Evolutionary conservation across 2,113 vertebrate species (phyloP).

Genomic region (Scytalopus superciliaris): DNA sequence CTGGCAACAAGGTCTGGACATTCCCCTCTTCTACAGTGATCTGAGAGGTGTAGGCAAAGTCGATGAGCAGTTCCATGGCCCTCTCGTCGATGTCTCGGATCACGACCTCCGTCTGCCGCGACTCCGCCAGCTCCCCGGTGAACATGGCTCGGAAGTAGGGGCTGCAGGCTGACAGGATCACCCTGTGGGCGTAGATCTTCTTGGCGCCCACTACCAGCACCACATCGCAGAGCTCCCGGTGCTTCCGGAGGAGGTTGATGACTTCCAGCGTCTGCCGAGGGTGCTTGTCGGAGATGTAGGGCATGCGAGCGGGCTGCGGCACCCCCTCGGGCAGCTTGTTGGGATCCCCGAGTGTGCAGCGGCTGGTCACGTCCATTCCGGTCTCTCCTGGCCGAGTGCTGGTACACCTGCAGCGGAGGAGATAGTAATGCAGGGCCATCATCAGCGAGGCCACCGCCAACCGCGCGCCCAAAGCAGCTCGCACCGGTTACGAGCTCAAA

Average conservation of each 20-base stretch:
- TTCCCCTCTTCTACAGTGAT: constrained; percentile 98
- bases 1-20: constrained; percentile 94
- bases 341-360: constrained; percentile 97
- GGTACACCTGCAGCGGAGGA: constrained; percentile 81
- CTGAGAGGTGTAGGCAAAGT: constrained; percentile 98
- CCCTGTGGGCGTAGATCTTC: constrained; percentile 97
- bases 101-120: constrained; percentile 95
- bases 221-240: constrained; percentile 95
- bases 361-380: constrained; percentile 99
- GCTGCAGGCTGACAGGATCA: constrained; percentile 96
- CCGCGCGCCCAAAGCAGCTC: neutral
- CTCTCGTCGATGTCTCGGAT: constrained; percentile 97
- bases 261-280: constrained; percentile 97
- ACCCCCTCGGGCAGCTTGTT: constrained; percentile 98
- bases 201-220: constrained; percentile 96
- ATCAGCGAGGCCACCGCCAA: neutral
- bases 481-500: accelerated
- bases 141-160: constrained; percentile 99
- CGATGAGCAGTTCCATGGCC: constrained; percentile 98
- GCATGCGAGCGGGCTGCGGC: constrained; percentile 97
- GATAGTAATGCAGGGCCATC: neutral
- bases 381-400: constrained; percentile 92
- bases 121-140: constrained; percentile 95
- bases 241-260: constrained; percentile 95
- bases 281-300: constrained; percentile 98